Evolutionary conservation across 2,113 vertebrate species (phyloP), one percentile per base, ranked within the genome.

Genomic region (Callospermophilus lateralis): DNA sequence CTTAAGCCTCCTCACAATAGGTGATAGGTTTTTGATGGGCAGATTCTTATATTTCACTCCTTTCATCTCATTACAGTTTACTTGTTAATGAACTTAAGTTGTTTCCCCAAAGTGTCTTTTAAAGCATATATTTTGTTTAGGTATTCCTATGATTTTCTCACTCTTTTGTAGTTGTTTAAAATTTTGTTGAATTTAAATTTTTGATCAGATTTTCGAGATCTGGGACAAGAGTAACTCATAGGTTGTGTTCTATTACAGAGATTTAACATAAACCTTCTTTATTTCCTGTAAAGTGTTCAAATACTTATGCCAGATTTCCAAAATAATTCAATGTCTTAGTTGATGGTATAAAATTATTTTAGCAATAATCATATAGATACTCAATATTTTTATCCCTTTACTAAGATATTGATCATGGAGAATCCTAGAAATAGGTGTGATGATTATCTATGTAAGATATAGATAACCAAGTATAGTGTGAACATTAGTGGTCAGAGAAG

Each of bases 191-290:
- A 85, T 89, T 55, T 91, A 73, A 24, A 73, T 78, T 80, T 55
- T 80, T 95, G 10, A 85, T 73, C 24, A n/a, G 13, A 94, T 70
- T 55, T 92, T 68, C 95, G 39, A 78, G 3, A 83, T 78, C 90
- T 87, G 13, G 3, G 5, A 11, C 0, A 91, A 77, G 22, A 88
- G 73, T 34, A 78, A 2, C 39, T 89, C 26, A n/a, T 73, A 9
- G 6, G 0, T 16, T 0, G 48, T 84, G 11, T 77, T 91, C 73
- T 92, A 2, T 68, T 72, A 63, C 2, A 87, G 67, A 91, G 74
- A 2, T 39, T 61, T 77, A 67, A 22, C n/a, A 42, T 85, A 89
- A 77, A 39, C 8, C 58, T 73, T 89, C 12, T 74, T 61, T 76
- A 67, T 4, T 45, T 76, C 24, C 2, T 78, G 1, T 67, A 65